These are phyloP conservation scores for Caerostris extrusa DNA, from an alignment of 1,140 invertebrate species.

Conservation along the genomic window DNA sequence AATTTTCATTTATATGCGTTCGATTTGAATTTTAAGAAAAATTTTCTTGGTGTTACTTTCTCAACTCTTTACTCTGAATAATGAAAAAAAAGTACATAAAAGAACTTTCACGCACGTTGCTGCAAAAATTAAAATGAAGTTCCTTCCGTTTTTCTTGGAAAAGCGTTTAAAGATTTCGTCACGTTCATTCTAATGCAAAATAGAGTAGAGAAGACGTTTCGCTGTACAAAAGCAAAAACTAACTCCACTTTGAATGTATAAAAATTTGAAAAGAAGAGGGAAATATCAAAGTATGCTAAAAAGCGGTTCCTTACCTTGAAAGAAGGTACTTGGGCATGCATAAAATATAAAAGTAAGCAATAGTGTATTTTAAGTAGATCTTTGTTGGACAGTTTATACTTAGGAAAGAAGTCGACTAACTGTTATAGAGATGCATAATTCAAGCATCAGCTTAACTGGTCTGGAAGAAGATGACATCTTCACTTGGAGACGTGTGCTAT, in stretches of 20 bases:
- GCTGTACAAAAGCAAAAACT: neutral
- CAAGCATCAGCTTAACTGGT: neutral
- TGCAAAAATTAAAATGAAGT: neutral
- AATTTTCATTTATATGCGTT: too few species aligned
- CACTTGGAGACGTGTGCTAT: neutral
- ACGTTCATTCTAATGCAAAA: neutral
- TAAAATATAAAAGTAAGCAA: neutral
- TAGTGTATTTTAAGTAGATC: neutral
- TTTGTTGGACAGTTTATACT: neutral
- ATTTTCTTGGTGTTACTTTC: too few species aligned
- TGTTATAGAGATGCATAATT: neutral
- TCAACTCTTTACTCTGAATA: too few species aligned
- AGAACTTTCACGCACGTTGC: too few species aligned
- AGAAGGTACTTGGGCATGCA: neutral
- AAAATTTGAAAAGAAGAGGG: neutral
- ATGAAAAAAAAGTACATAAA: neutral
- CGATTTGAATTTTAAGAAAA: too few species aligned
- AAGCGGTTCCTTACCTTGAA: too few species aligned
- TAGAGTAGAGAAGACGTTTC: neutral
- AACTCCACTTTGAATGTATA: neutral
- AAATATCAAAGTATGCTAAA: neutral
- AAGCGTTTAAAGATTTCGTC: neutral
- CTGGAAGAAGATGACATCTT: neutral
- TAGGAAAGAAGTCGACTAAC: too few species aligned
- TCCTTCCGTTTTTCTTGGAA: neutral